Evolutionary conservation across 2,888 invertebrate species (phyloP).

Genomic region (Lithosia quadra): DNA sequence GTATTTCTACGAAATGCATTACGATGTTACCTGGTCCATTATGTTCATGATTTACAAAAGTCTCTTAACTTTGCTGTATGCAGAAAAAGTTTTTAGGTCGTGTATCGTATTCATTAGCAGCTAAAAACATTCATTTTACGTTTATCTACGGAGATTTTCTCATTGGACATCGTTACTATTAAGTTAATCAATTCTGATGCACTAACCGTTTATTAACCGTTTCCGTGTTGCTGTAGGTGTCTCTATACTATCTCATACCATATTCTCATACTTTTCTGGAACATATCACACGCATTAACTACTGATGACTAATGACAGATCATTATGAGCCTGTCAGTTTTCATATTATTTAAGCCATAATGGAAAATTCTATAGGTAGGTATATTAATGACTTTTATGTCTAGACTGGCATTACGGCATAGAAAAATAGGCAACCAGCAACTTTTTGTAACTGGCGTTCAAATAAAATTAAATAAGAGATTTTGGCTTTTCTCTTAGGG

Average conservation of each 20-base stretch:
- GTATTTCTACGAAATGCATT: slow-evolving; percentile 52
- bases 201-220: background rate
- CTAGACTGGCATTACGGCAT: no score
- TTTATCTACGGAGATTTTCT: background rate
- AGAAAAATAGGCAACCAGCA: no score
- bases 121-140: slow-evolving; percentile 24
- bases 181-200: background rate
- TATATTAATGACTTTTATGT: no score
- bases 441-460: no score
- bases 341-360: no score
- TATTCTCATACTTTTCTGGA: background rate
- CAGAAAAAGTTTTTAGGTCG: slow-evolving; percentile 20
- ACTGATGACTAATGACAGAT: no score
- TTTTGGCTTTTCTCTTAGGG: no score
- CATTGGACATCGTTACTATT: background rate
- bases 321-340: no score
- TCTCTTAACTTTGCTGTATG: slow-evolving; percentile 25
- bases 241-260: background rate
- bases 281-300: background rate
- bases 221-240: background rate
- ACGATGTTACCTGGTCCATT: slow-evolving; percentile 52
- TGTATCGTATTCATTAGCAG: slow-evolving; percentile 23
- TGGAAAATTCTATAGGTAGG: no score
- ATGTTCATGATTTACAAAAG: slow-evolving; percentile 41
- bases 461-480: no score